Base-by-base conservation (phyloP, 2,113 vertebrate species). In the Dasyurus viverrinus region DNA sequence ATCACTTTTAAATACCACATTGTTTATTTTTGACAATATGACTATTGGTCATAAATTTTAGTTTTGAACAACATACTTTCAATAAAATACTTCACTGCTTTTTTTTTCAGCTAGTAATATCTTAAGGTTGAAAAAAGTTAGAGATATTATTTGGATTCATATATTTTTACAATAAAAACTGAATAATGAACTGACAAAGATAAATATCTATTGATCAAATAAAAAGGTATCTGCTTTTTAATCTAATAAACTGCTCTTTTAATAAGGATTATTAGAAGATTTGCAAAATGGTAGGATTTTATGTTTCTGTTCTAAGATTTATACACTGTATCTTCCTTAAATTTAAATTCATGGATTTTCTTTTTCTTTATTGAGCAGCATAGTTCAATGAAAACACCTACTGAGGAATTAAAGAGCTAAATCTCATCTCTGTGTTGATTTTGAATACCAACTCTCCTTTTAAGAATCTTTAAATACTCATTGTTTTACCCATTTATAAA, bases 1-100 rank as follows among this genome's bases (percentile, higher is more conserved):
- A 42, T 84, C 97, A 89, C 24, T 93, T 95, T 92, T 95, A 53
- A 54, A 93, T 92, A 90, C 89, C 53, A 90, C 46, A 90, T 54
- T 91, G 91, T 95, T 94, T 96, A 3, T 68, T 97, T 97, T 94
- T 55, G 24, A 93, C 92, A 95, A 95, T 53, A 93, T 93, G 36
- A 92, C n/a, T 93, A 0, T 8, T 95, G 19, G 11, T 57, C 93
- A 52, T 8, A 94, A 30, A 2, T 46, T 46, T 54, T n/a, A 76
- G 68, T 26, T 95, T 22, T n/a, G 89, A 94, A 84, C 95, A 47
- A 57, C 26, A 5, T 47, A 91, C 8, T 92, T 95, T 55, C 23
- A 89, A 2, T 93, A 54, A 93, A 91, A 52, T 76, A 91, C 1
- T 91, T 95, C 52, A 12, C 11, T 89, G 25, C 9, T 92, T 53